Conservation (phyloP, 2,888 invertebrate species). For the Tachina grossa region DNA sequence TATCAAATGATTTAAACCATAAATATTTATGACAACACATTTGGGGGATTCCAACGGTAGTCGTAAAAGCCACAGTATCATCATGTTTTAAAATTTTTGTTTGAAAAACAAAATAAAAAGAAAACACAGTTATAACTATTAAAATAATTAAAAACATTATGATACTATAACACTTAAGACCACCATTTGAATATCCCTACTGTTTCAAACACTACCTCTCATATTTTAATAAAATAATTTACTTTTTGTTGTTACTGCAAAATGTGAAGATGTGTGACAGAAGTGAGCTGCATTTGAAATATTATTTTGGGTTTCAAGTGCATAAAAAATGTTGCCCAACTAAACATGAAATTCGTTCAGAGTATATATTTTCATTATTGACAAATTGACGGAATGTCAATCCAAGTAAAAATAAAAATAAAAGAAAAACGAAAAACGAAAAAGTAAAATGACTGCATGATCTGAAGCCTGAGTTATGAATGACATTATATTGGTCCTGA, state of each 20-base stretch:
- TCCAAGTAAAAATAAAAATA: conserved; percentile 17
- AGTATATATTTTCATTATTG: conserved; percentile 64
- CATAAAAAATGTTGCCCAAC: conserved; percentile 8
- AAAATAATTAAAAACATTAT: too few species aligned
- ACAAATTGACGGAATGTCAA: conserved; percentile 69
- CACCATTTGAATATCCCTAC: not conserved
- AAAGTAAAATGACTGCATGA: conserved; percentile 13
- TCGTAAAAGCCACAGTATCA: too few species aligned
- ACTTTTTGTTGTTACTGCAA: conserved; percentile 32
- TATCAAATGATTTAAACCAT: conserved; percentile 5
- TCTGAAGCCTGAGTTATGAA: not conserved
- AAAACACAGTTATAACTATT: too few species aligned
- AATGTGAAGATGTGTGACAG: not conserved
- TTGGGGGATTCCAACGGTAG: too few species aligned
- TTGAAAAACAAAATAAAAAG: too few species aligned
- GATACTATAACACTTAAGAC: too few species aligned
- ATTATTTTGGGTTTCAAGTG: conserved; percentile 42
- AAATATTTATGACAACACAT: not conserved
- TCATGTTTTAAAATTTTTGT: too few species aligned
- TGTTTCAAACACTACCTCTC: not conserved
- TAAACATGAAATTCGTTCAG: conserved; percentile 57
- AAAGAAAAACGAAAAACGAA: not conserved
- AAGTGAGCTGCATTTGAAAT: too few species aligned
- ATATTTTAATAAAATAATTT: conserved; percentile 49
- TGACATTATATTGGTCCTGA: conserved; percentile 49